Base-by-base conservation (phyloP, 2,113 vertebrate species). In the Boleophthalmus pectinirostris region DNA sequence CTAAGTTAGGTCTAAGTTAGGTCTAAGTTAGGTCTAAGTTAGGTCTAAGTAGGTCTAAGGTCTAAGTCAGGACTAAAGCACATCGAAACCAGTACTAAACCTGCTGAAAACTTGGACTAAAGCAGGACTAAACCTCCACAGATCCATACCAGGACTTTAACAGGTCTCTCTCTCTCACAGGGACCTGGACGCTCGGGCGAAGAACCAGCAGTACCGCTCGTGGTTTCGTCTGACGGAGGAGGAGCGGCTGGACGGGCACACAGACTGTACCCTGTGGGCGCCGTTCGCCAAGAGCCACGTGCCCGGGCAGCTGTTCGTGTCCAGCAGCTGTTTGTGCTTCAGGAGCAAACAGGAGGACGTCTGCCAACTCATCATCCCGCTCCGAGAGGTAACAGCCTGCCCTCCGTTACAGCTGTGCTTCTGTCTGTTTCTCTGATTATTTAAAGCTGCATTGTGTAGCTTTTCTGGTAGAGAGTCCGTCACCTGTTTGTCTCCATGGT, bases 311-410 rank as follows among this genome's bases (percentile, higher is more conserved):
- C 96, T 99, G 93, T 99, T 96, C 88, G 96, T 99, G 87, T 99
- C 98, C 85, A 96, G 96, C 89, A 98, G 97, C 84, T 99, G 99
- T 85, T 96, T 99, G 87, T 99, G 98, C 84, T 99, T 99, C 21
- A 94, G 94, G 88, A 99, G 97, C 90, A 94, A 94, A 61, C 96
- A 97, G 64, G 97, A 97, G 65, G 96, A 97, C 2, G 91, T 95
- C 0, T 99, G 97, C 90, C 95, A 96, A 67, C 95, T 99, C 29
- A 98, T 99, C 87, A 97, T 99, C 77, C 98, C 98, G 0, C 94
- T 99, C 58, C 89, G 97, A 83, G 98, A 99, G 95, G 98, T 98
- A 13, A 2, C 11, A 58, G 56, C 13, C 54, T 57, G 21, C 5
- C 8, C 35, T 38, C 35, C 9, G 35, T 8, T 38, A 38, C n/a